A percentile compares a stretch with the other conserved stretches of the same genome.
Evolutionary conservation across 2,888 invertebrate genomes (phyloP).

Genomic region (Tethea ocularis): DNA sequence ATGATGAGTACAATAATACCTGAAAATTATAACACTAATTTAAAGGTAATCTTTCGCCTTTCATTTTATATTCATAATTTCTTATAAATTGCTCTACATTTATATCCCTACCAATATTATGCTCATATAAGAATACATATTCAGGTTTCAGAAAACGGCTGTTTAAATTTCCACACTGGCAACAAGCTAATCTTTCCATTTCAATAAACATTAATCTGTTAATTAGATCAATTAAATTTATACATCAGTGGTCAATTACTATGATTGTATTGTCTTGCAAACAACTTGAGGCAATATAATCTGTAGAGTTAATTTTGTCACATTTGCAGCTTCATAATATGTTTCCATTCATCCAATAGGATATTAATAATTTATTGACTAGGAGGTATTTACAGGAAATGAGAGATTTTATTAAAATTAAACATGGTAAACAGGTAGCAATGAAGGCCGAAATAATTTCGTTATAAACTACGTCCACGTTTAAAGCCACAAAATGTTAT

Average conservation of each 20-base stretch:
- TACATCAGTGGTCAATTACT: neutral
- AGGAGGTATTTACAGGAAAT: too few relatives aligned
- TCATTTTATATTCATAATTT: too few relatives aligned
- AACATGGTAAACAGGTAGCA: too few relatives aligned
- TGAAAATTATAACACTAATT: too few relatives aligned
- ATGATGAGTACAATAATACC: too few relatives aligned
- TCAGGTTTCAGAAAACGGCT: neutral
- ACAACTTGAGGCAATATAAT: neutral
- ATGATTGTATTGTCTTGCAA: neutral
- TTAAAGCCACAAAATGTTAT: neutral
- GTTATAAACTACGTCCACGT: neutral
- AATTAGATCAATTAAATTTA: slow-evolving; percentile 11
- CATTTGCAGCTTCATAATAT: too few relatives aligned
- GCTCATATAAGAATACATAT: neutral
- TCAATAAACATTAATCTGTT: slow-evolving; percentile 8
- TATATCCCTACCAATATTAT: neutral
- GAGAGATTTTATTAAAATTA: too few relatives aligned
- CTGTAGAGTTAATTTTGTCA: neutral
- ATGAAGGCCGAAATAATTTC: too few relatives aligned
- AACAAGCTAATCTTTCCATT: slow-evolving; percentile 8
- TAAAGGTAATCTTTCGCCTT: too few relatives aligned
- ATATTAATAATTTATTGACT: too few relatives aligned
- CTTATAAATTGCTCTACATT: too few relatives aligned
- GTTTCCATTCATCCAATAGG: too few relatives aligned
- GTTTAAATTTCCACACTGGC: neutral